Evolutionary conservation across 2,888 invertebrate genomes (phyloP).

Genomic region (Desoria tigrina): DNA sequence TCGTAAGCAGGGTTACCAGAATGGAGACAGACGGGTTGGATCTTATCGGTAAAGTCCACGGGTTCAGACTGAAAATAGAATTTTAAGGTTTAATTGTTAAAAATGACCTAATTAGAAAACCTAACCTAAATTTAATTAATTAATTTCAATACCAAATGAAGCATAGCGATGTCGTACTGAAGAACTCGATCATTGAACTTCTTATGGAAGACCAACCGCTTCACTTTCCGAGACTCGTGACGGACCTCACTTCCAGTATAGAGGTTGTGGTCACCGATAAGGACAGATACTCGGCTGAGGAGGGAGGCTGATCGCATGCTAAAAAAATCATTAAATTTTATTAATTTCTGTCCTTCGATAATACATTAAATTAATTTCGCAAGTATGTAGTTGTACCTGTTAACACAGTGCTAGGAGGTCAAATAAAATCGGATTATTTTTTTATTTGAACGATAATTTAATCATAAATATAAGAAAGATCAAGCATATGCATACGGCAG

Average conservation of each 20-base stretch:
- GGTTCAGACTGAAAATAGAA: too few relatives aligned
- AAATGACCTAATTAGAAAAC: too few relatives aligned
- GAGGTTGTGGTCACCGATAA: conserved; percentile 79
- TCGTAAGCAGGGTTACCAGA: conserved; percentile 36
- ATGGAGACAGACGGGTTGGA: conserved; percentile 46
- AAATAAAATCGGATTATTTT: too few relatives aligned
- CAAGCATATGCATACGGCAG: conserved; percentile 21
- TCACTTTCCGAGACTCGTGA: conserved; percentile 64
- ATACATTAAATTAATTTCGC: background rate
- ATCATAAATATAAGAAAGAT: background rate
- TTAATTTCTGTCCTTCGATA: background rate
- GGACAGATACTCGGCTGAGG: too few relatives aligned
- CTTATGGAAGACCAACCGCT: conserved; percentile 78
- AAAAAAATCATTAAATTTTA: background rate
- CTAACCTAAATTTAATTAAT: too few relatives aligned
- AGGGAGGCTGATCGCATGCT: conserved; percentile 78
- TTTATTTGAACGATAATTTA: too few relatives aligned
- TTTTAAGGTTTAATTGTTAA: too few relatives aligned
- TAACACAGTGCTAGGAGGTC: conserved; percentile 5
- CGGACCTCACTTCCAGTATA: conserved; percentile 56
- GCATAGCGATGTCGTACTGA: conserved; percentile 68
- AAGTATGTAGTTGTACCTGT: conserved; percentile 62
- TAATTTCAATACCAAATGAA: conserved; percentile 64
- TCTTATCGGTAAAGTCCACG: conserved; percentile 30
- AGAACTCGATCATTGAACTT: conserved; percentile 72